phyloP scores from a whole-genome alignment of 2,797 vertebrate genomes.

The Pseudocheirus occidentalis region DNA sequence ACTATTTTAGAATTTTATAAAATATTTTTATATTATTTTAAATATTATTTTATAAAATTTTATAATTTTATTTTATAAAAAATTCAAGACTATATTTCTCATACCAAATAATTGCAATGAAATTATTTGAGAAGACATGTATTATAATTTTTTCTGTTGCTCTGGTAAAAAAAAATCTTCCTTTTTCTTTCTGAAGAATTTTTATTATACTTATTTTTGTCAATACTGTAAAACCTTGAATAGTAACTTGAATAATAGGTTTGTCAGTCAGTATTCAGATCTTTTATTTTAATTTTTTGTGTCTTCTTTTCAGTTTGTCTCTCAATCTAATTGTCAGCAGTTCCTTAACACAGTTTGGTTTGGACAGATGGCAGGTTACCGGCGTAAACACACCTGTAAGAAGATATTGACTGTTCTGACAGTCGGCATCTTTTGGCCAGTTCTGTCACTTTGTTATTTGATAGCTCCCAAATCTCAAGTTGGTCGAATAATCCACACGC shows the following conservation, averaged over 20 bases:
- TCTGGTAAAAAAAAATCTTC: conserved; percentile 3
- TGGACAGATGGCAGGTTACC: conserved; percentile 97
- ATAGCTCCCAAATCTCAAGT: conserved; percentile 95
- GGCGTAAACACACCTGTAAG: conserved; percentile 96
- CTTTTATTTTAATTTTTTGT: conserved; percentile 33
- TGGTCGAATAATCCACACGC: conserved; percentile 97
- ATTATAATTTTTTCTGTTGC: background rate
- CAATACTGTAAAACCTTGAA: background rate
- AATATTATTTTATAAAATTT: conserved; percentile 27
- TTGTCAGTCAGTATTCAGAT: conserved; percentile 45
- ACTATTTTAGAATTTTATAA: too few relatives aligned
- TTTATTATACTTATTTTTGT: conserved; percentile 33
- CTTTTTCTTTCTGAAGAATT: background rate
- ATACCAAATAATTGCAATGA: background rate
- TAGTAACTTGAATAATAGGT: conserved; percentile 49
- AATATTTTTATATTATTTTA: too few relatives aligned
- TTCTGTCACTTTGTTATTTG: conserved; percentile 97
- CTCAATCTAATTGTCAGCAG: conserved; percentile 99
- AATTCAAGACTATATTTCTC: background rate
- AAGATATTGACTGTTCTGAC: conserved; percentile 96
- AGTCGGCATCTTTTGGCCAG: conserved; percentile 95
- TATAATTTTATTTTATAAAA: conserved; percentile 30
- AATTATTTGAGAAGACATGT: background rate
- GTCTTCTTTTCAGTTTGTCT: conserved; percentile 90
- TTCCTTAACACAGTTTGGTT: conserved; percentile 99